A percentile compares a stretch with the other conserved stretches of the same genome.
Evolutionary conservation across 2,888 invertebrate genomes (phyloP).

Genomic region (Stratiomys singularior): DNA sequence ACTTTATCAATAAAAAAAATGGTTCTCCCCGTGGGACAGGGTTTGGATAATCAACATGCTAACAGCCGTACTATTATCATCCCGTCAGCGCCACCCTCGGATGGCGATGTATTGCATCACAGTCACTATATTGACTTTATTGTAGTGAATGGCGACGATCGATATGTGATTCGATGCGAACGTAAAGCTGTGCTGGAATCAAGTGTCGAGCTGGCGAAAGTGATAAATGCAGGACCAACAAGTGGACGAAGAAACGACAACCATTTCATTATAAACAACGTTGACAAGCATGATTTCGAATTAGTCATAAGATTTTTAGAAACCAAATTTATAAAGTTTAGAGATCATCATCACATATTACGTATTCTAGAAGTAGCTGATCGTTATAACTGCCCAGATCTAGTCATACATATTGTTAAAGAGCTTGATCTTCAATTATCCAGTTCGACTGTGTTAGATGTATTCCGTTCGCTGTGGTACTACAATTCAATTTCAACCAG

Average conservation of each 20-base stretch:
- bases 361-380: slow-evolving; percentile 64
- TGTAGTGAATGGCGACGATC: slow-evolving; percentile 64
- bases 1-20: slow-evolving; percentile 54
- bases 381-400: slow-evolving; percentile 64
- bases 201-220: slow-evolving; percentile 63
- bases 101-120: slow-evolving; percentile 54
- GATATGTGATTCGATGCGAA: slow-evolving; percentile 64
- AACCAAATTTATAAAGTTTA: slow-evolving; percentile 64
- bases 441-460: slow-evolving; percentile 63
- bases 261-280: slow-evolving; percentile 64
- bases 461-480: slow-evolving; percentile 64
- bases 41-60: slow-evolving; percentile 61
- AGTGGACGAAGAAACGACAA: slow-evolving; percentile 64
- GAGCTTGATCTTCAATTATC: slow-evolving; percentile 64
- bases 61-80: slow-evolving; percentile 56
- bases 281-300: slow-evolving; percentile 64
- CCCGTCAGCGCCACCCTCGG: slow-evolving; percentile 63
- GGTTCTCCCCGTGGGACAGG: slow-evolving; percentile 64
- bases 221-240: slow-evolving; percentile 61
- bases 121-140: slow-evolving; percentile 63
- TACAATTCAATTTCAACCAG: slow-evolving; percentile 62
- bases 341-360: slow-evolving; percentile 64
- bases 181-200: slow-evolving; percentile 63
- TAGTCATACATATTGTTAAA: slow-evolving; percentile 64
- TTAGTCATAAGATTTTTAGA: slow-evolving; percentile 64